phyloP scores from a whole-genome alignment of 2,113 vertebrate species.

The Zeus faber region DNA sequence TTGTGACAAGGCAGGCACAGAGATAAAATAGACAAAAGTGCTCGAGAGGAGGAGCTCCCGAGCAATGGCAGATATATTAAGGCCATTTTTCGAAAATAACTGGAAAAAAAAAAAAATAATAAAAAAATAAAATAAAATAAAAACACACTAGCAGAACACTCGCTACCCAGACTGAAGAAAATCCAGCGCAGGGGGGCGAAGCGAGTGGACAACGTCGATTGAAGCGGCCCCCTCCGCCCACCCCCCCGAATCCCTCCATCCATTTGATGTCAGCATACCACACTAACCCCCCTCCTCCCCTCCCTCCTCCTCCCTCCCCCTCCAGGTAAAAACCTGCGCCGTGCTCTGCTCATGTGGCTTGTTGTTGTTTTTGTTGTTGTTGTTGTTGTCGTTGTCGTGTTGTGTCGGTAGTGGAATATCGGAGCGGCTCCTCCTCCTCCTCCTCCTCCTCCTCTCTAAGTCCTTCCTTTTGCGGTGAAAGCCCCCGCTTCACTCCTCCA shows the following conservation, averaged over 20 bases:
- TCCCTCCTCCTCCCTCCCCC: constrained; percentile 48
- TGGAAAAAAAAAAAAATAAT: constrained; percentile 65
- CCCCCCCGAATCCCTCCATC: constrained; percentile 17
- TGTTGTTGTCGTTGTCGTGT: constrained; percentile 23
- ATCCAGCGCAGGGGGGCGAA: constrained; percentile 49
- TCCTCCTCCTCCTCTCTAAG: constrained; percentile 64
- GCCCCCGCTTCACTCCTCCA: constrained; percentile 62
- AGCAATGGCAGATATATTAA: constrained; percentile 91
- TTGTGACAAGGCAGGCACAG: constrained; percentile 93
- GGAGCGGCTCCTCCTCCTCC: constrained; percentile 54
- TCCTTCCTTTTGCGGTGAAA: constrained; percentile 57
- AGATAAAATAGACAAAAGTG: constrained; percentile 81
- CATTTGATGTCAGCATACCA: too few relatives aligned
- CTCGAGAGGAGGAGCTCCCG: constrained; percentile 75
- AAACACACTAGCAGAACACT: constrained; percentile 73
- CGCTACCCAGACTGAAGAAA: constrained; percentile 68
- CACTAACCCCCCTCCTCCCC: constrained; percentile 57
- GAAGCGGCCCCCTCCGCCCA: constrained; percentile 82
- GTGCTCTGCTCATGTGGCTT: constrained; percentile 27
- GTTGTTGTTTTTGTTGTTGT: not conserved
- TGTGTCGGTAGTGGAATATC: constrained; percentile 75
- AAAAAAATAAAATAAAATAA: not conserved
- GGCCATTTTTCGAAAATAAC: constrained; percentile 90
- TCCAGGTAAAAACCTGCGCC: constrained; percentile 57
- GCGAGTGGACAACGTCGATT: constrained; percentile 62